Base-by-base conservation (phyloP, 64 coral and sea anemone species). In the Porites lutea region DNA sequence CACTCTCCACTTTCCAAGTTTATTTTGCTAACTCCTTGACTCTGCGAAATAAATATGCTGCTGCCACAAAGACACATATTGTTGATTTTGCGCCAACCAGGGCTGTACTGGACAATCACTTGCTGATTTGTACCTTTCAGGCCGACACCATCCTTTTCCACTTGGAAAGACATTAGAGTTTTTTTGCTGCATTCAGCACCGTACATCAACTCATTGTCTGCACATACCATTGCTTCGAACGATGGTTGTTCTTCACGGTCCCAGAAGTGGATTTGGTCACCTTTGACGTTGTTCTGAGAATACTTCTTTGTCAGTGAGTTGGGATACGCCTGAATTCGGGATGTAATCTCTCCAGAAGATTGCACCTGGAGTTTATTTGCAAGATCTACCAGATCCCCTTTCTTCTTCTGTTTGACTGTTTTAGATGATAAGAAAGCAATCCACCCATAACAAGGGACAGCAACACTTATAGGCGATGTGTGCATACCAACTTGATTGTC, bases 101-200 rank as follows among this genome's bases (percentile, higher is more conserved):
- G 6, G 12, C 47, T 59, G 16, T 87, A 93, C 8, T 37, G 6
- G 52, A 93, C 13, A 44, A 93, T 52, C 1, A 1, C 48, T 12
- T 48, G 91, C 5, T 54, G 0, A 46, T 93, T 93, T 1, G 19
- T 53, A 8, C 91, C 91, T 46, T 89, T 81, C 53, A 55, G 53
- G 6, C 85, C 92, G 77, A 88, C 65, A 4, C 92, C 85, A 13
- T 93, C 91, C 75, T 93, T 93, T 93, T 93, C 45, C 2, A 93
- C 69, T 72, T 72, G 85, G 44, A 89, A 22, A 22, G 86, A 94
- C 8, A 72, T 18, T 16, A 93, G 68, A 5, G 65, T 37, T 66
- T 75, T 69, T 18, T 72, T 49, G 4, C 46, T 73, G 10, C n/a
- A 12, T 62, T 81, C 52, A 37, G 86, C 86, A 5, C 65, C 92